Base-by-base conservation (phyloP, 2,113 vertebrate species). In the Actinemys pallida region DNA sequence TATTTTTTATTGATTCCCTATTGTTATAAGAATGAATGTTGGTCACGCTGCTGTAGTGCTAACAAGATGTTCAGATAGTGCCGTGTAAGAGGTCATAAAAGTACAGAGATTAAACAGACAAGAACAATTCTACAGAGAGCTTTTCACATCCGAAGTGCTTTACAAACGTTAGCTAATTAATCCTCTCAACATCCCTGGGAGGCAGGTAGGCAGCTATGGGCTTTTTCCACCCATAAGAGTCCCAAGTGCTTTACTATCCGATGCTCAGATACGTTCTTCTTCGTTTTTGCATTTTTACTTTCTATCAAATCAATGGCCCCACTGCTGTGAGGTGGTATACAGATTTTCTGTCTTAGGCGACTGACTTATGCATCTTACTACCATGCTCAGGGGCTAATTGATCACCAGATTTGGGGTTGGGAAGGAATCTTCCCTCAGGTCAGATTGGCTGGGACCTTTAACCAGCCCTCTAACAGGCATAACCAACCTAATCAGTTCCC, bases 91-190 rank as follows among this genome's bases (percentile, higher is more conserved):
- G 69, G 8, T 31, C 11, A 42, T 22, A 25, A 42, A 42, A 42
- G 39, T 76, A 76, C 22, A 76, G 72, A 76, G 24, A 45, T 25
- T 6, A 78, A 11, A 24, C 75, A 86, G 27, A 83, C 29, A 22
- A 35, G 20, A 25, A 78, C n/a, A 17, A 50, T 92, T 76, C 54
- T 54, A 50, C 16, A 82, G 94, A 57, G 89, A 88, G 6, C 19
- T 42, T 78, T 47, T 78, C 75, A 24, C 42, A 14, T 78, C 14
- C 6, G 1, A 47, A 78, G 42, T 13, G 65, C 83, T 91, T 91
- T 96, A 8, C 29, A 94, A 85, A 88, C 10, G 45, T 49, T 29
- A 93, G 90, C 11, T 54, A 75, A 86, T 72, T 93, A 88, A 94
- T 93, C 81, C n/a, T 83, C 2, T 0, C 89, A 91, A 42, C 6